Evolutionary conservation across 2,797 vertebrate genomes (phyloP).

Genomic region (Mormyrops attenuatus): DNA sequence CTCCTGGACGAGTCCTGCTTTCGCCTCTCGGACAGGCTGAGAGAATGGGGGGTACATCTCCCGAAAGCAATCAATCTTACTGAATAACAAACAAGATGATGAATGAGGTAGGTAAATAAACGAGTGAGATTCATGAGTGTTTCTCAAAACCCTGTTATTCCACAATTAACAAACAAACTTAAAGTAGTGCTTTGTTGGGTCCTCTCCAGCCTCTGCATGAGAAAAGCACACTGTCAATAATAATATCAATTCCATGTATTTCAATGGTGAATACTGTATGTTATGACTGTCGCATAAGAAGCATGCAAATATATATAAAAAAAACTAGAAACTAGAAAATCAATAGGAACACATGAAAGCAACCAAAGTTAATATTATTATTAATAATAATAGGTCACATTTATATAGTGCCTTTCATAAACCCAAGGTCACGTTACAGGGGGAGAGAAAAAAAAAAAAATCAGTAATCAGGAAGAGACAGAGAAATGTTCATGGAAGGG

Average conservation of each 20-base stretch:
- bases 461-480: too few species aligned
- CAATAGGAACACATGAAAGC: background rate
- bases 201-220: background rate
- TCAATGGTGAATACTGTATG: background rate
- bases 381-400: background rate
- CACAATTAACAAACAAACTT: background rate
- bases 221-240: background rate
- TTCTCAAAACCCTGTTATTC: background rate
- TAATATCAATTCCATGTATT: background rate
- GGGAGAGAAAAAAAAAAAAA: too few species aligned
- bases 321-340: background rate
- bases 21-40: conserved; percentile 27
- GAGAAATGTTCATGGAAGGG: background rate
- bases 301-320: background rate
- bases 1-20: conserved; percentile 21
- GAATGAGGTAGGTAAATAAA: background rate
- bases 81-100: background rate
- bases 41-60: background rate
- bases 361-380: background rate
- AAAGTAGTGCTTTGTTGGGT: background rate
- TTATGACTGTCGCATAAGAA: background rate
- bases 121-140: background rate
- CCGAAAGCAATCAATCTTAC: background rate
- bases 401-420: background rate
- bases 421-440: background rate